Evolutionary conservation across 2,888 invertebrate genomes (phyloP), one percentile per base, ranked within the genome.

Genomic region (Drosophila ochracea): DNA sequence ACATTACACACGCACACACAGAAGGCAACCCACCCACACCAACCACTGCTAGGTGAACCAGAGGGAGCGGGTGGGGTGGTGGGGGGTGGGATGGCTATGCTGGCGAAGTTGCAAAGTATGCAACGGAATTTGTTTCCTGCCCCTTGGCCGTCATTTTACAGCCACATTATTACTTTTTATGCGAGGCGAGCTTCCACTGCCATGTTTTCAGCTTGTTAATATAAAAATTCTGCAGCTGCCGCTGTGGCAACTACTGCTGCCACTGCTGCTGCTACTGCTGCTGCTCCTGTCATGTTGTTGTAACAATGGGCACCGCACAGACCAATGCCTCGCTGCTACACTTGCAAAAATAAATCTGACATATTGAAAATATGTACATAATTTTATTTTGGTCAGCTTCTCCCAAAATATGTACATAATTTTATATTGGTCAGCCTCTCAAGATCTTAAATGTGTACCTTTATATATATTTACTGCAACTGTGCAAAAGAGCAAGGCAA

Each of bases 131-230:
- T 70, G 60, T 71, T 68, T 69, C 58, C 49, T 71, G 76, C 79
- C 80, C 83, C 72, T 54, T 68, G 78, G 82, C 70, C 78, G 68
- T 63, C 72, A 72, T 69, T 83, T 76, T 73, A 89, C 69, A 69
- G 78, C 82, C 79, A 76, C 81, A 78, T 90, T 90, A 85, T 83
- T 80, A 76, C 77, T 75, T 87, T 88, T 85, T 79, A 86, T 81
- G 78, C 67, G 69, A 64, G 50, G 3, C 25, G 52, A 10, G 41
- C 49, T 64, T 35, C 57, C 57, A 54, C 39, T 62, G 79, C 79
- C 88, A 77, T 83, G 85, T 78, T 83, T 68, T 62, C 68, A 59
- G 89, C 78, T 90, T 88, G 84, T 86, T 88, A 90, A 89, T 90
- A 90, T 68, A 76, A 83, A 90, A 86, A 80, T 73, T 43, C 65